These are phyloP conservation scores for rabbit (Oryctolagus cuniculus) DNA, from an alignment of 2,113 vertebrate genomes.

Conservation along the genomic window mOryCun1.1 NC_091433.1:184460501-184461000, in stretches of 20 bases:
- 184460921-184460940: not conserved
- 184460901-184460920: not conserved
- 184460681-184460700: not conserved
- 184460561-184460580: not conserved
- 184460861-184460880: not conserved
- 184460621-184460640: not conserved
- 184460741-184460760: not conserved
- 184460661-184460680: not conserved
- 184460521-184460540: not conserved
- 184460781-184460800: not conserved
- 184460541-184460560: not conserved
- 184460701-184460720: not conserved
- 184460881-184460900: not conserved
- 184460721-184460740: not conserved
- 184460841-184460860: not conserved
- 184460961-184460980: not conserved
- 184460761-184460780: not conserved
- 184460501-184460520: not conserved
- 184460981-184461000: not conserved
- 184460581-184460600: not conserved
- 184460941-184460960: not conserved
- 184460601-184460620: not conserved
- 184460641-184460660: not conserved
- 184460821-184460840: not conserved
- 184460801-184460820: not conserved